Conservation (phyloP, 2,888 invertebrate species). For the Cecidostiba fungosa region DNA sequence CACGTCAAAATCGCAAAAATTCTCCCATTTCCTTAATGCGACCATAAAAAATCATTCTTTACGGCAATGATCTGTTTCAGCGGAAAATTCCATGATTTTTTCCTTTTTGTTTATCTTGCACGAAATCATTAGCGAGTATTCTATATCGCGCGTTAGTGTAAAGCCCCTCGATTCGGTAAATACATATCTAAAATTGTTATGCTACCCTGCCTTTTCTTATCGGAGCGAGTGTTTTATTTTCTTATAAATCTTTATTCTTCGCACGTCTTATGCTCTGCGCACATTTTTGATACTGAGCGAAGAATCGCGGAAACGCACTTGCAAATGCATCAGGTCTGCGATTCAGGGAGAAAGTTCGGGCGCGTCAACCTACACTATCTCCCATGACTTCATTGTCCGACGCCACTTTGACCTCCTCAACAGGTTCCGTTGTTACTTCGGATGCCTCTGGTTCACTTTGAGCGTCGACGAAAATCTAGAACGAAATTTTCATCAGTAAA, state of each 20-base stretch:
- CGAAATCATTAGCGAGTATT: slow-evolving; percentile 65
- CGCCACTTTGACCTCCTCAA: slow-evolving; percentile 67
- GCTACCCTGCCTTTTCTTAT: slow-evolving; percentile 61
- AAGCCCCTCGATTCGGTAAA: slow-evolving; percentile 62
- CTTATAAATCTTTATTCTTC: slow-evolving; percentile 58
- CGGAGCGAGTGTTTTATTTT: slow-evolving; percentile 53
- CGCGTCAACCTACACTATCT: slow-evolving; percentile 77
- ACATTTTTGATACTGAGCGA: slow-evolving; percentile 61
- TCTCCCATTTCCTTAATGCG: background rate
- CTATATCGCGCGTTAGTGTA: slow-evolving; percentile 54
- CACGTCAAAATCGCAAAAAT: slow-evolving; percentile 45
- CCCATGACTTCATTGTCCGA: slow-evolving; percentile 76
- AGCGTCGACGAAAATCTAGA: slow-evolving; percentile 78
- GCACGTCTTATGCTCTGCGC: slow-evolving; percentile 50
- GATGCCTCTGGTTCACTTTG: slow-evolving; percentile 72
- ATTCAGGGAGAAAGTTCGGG: slow-evolving; percentile 38
- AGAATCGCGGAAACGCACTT: slow-evolving; percentile 63
- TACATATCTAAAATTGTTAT: slow-evolving; percentile 61
- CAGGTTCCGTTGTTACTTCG: slow-evolving; percentile 67
- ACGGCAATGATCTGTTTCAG: slow-evolving; percentile 43
- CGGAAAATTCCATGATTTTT: slow-evolving; percentile 37
- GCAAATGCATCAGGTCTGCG: slow-evolving; percentile 63
- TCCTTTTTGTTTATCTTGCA: slow-evolving; percentile 53
- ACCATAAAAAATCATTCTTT: slow-evolving; percentile 58
- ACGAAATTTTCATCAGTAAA: background rate